These are phyloP conservation scores for Deroplatys truncata DNA, from an alignment of 2,888 invertebrate species.

Conservation along the genomic window DNA sequence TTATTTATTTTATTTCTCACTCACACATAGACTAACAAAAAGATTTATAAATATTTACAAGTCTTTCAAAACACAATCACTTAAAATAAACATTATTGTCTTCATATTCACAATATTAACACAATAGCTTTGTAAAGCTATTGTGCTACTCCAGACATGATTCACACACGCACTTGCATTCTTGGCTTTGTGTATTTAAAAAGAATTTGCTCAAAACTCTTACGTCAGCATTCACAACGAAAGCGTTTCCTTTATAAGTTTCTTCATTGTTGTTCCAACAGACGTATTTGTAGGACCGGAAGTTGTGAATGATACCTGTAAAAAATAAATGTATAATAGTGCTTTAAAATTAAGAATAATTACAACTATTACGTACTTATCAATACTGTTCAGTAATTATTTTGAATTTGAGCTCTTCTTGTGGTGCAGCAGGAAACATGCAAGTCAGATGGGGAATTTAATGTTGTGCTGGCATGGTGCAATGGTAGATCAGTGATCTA, in stretches of 20 bases:
- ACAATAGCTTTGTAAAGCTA: background rate
- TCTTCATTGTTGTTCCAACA: constrained; percentile 84
- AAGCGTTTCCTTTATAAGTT: constrained; percentile 82
- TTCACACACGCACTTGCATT: background rate
- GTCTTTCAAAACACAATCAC: background rate
- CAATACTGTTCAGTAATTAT: too few species aligned
- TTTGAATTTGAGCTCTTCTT: too few species aligned
- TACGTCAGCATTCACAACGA: constrained; percentile 54
- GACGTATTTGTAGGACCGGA: constrained; percentile 74
- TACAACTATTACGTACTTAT: too few species aligned
- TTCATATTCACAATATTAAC: background rate
- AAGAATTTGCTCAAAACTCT: background rate
- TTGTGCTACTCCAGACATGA: background rate
- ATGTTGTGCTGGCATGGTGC: too few species aligned
- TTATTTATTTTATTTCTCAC: background rate
- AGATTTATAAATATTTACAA: background rate
- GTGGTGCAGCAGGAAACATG: too few species aligned
- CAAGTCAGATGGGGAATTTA: too few species aligned
- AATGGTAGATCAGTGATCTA: too few species aligned
- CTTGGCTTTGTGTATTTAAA: background rate
- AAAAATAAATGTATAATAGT: constrained; percentile 28
- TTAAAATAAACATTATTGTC: background rate
- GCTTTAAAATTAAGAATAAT: too few species aligned
- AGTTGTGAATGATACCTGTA: constrained; percentile 63
- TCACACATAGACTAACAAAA: background rate